These are phyloP conservation scores for Sarcoramphus papa DNA, from an alignment of 2,797 vertebrate species.

Conservation along the genomic window DNA sequence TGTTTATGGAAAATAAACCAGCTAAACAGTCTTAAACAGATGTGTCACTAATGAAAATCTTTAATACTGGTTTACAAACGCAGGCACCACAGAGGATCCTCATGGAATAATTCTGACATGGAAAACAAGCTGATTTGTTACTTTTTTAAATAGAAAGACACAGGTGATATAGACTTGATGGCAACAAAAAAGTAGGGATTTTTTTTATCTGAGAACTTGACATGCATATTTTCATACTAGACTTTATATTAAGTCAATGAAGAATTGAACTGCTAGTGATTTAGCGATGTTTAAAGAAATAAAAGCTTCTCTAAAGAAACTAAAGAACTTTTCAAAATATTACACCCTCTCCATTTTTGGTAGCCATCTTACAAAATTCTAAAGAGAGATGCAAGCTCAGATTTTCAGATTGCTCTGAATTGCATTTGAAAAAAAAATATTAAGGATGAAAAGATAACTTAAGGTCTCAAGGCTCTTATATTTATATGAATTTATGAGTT, in stretches of 20 bases:
- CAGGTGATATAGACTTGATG: not conserved
- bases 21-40: not conserved
- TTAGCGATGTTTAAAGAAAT: not conserved
- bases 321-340: not conserved
- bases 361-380: not conserved
- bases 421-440: not conserved
- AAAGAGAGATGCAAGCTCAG: not conserved
- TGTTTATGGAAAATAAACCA: not conserved
- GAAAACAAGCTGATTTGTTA: not conserved
- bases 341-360: not conserved
- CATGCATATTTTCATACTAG: not conserved
- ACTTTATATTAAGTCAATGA: not conserved
- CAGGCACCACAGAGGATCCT: not conserved
- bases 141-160: not conserved
- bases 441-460: not conserved
- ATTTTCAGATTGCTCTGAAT: not conserved
- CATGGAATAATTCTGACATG: not conserved
- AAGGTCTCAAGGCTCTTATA: not conserved
- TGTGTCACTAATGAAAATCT: not conserved
- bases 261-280: not conserved
- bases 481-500: not conserved
- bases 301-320: not conserved
- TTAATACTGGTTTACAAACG: not conserved
- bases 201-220: not conserved
- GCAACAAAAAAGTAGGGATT: rapidly evolving